Evolutionary conservation across 2,888 invertebrate genomes (phyloP), one percentile per base, ranked within the genome.

Genomic region (Aradus depressus): DNA sequence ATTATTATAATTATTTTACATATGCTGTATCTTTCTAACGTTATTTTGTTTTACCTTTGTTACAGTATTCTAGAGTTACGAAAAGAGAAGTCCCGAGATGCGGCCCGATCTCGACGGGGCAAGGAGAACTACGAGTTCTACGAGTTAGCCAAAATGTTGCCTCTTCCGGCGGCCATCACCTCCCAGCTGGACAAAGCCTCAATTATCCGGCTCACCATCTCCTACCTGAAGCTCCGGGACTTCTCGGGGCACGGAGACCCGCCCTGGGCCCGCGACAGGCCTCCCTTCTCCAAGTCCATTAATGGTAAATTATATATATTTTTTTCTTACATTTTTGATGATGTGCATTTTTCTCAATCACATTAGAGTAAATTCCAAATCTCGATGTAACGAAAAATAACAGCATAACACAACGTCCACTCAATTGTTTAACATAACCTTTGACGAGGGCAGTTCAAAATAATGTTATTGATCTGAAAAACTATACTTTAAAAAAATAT

Each of bases 41-140:
- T n/a, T n/a, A n/a, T n/a, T n/a, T n/a, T n/a, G n/a, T n/a, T n/a
- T n/a, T 56, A 48, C 59, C 55, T 56, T 61, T 65, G 62, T 67
- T 79, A 70, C 81, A 92, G 92, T 70, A 91, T 92, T 67, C 77
- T 92, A 70, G 92, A 92, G 70, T 74, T 92, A 55, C 79, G 92
- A 59, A 92, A 92, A 73, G 92, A 92, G 70, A 92, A 92, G 69
- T 90, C 89, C 60, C 72, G 92, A 63, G 92, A 92, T 68, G 92
- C 92, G 37, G 93, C 93, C 4, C 74, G 92, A 56, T 90, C 90
- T 10, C 74, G 93, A 47, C 77, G 93, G 32, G 91, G 92, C 55
- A 91, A 92, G 65, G 95, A 95, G 69, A 95, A 95, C 73, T 90
- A 84, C 68, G 93, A 95, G 74, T 95, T 93, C 73, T 91, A 92